A percentile compares a stretch with the other conserved stretches of the same genome.
Conservation (phyloP, 2,888 invertebrate genomes). For the Lithophane leautieri region DNA sequence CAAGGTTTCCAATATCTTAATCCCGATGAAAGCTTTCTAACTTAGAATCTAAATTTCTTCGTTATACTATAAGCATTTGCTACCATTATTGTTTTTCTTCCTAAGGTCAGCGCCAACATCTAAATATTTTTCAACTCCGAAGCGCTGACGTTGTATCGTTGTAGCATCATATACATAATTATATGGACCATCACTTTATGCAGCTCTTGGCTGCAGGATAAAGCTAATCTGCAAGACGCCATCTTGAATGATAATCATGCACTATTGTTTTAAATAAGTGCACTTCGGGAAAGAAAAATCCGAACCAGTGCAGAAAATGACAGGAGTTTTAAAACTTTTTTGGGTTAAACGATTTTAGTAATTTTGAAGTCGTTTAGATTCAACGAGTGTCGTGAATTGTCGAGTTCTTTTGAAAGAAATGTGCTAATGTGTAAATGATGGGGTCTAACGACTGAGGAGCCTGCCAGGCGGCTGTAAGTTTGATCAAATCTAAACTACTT, state of each 20-base stretch:
- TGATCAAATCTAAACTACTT: constrained; percentile 40
- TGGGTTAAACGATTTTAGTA: constrained; percentile 53
- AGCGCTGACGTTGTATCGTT: constrained; percentile 36
- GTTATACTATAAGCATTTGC: not conserved
- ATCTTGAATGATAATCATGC: constrained; percentile 54
- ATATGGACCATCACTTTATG: constrained; percentile 48
- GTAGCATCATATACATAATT: constrained; percentile 61
- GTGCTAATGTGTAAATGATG: constrained; percentile 55
- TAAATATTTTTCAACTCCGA: constrained; percentile 29
- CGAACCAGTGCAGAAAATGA: constrained; percentile 32
- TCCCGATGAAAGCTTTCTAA: constrained; percentile 6
- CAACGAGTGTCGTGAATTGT: constrained; percentile 32
- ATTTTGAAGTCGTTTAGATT: constrained; percentile 43
- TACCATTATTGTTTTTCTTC: not conserved
- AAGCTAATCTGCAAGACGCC: constrained; percentile 45
- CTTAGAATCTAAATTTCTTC: constrained; percentile 1
- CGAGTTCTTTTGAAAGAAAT: constrained; percentile 41
- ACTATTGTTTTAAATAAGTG: constrained; percentile 64
- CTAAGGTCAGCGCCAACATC: constrained; percentile 24
- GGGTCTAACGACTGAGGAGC: constrained; percentile 17
- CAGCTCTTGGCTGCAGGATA: constrained; percentile 36
- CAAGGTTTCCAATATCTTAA: not conserved
- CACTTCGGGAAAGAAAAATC: constrained; percentile 48
- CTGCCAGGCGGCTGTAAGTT: constrained; percentile 7
- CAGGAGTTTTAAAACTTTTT: constrained; percentile 44